Percentiles rank a stretch among this genome's conserved stretches.
phyloP scores from a whole-genome alignment of 2,797 vertebrate species.

The Darevskia nairensis region DNA sequence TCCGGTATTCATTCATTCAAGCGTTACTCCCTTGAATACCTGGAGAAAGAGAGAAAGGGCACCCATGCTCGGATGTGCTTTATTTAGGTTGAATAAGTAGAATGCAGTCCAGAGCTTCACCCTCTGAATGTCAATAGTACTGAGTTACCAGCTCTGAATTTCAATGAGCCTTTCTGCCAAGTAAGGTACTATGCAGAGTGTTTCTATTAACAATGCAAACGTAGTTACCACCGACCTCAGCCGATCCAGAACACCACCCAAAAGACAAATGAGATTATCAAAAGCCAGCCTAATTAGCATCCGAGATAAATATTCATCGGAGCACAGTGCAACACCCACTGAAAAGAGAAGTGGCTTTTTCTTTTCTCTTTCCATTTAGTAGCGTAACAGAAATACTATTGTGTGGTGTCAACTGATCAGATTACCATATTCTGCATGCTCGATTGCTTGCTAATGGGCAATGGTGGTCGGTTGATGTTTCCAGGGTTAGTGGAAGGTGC shows the following conservation, averaged over 20 bases:
- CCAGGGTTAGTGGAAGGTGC: neutral
- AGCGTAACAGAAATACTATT: neutral
- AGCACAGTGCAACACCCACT: neutral
- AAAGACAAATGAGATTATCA: neutral
- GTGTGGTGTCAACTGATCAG: neutral
- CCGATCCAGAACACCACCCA: neutral
- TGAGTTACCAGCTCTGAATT: neutral
- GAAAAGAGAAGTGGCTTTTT: neutral
- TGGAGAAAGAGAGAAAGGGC: neutral
- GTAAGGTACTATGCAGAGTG: neutral
- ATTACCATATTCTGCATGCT: neutral
- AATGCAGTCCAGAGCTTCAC: neutral
- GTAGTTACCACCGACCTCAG: neutral
- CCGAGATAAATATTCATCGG: neutral
- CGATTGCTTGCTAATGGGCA: neutral
- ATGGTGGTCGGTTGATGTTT: neutral
- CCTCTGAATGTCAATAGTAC: slow-evolving; percentile 11
- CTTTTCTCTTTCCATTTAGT: neutral
- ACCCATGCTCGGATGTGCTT: neutral
- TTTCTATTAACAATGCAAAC: slow-evolving; percentile 5
- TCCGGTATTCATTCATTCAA: neutral
- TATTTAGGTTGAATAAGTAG: neutral
- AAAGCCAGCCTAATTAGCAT: neutral
- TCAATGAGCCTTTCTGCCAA: neutral
- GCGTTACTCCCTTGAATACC: neutral